Conservation (phyloP, 2,113 vertebrate species). For the Chaenocephalus aceratus region DNA sequence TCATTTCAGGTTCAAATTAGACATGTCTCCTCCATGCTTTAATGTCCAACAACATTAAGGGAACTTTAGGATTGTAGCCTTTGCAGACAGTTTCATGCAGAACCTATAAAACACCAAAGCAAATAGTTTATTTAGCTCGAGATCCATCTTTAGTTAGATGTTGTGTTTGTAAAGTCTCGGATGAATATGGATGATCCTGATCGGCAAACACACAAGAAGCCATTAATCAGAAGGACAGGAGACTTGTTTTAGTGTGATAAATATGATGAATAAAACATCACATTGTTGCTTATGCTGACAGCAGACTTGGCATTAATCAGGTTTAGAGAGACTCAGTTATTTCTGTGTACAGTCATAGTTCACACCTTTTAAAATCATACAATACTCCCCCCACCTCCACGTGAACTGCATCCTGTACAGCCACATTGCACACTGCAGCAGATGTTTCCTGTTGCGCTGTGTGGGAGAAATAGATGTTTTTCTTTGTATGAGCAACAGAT, state of each 20-base stretch:
- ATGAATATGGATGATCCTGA: background rate
- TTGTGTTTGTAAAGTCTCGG: background rate
- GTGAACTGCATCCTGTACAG: constrained; percentile 33
- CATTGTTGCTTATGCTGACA: background rate
- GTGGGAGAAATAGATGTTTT: constrained; percentile 62
- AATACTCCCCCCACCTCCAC: constrained; percentile 23
- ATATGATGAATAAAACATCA: background rate
- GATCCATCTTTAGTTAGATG: too few relatives aligned
- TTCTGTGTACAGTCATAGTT: constrained; percentile 32
- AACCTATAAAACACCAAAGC: too few relatives aligned
- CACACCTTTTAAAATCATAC: constrained; percentile 54
- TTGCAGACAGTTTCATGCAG: too few relatives aligned
- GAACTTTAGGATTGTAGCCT: too few relatives aligned
- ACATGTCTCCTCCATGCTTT: too few relatives aligned
- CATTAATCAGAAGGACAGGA: background rate
- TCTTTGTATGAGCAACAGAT: constrained; percentile 65
- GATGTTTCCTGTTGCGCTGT: constrained; percentile 75
- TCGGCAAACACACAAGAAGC: background rate
- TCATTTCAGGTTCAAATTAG: too few relatives aligned
- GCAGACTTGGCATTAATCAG: background rate
- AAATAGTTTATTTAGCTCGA: too few relatives aligned
- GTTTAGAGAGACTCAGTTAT: background rate
- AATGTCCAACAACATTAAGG: too few relatives aligned
- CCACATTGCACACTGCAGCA: constrained; percentile 56
- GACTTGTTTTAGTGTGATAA: background rate